These are phyloP conservation scores for Monochamus saltuarius DNA, from an alignment of 1,140 invertebrate species.

Conservation along the genomic window DNA sequence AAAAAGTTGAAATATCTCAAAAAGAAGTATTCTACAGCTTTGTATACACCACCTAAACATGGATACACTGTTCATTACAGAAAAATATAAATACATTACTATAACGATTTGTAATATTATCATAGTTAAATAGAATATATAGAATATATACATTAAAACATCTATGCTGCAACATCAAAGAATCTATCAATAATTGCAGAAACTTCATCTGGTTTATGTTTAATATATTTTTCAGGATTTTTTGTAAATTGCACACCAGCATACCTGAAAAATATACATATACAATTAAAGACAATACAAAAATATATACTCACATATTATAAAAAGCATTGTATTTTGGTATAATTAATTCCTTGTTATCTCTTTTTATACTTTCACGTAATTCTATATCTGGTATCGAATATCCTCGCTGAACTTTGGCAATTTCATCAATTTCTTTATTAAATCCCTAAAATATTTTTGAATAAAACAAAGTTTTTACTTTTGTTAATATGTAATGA, in stretches of 20 bases:
- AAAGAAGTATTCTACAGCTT: too few relatives aligned
- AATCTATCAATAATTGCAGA: conserved; percentile 76
- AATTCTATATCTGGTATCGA: conserved; percentile 90
- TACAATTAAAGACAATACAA: neutral
- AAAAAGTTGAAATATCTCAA: too few relatives aligned
- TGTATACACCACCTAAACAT: too few relatives aligned
- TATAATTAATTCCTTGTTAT: conserved; percentile 83
- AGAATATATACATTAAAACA: conserved; percentile 8
- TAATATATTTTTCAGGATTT: conserved; percentile 92
- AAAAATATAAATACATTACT: too few relatives aligned
- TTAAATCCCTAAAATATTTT: conserved; percentile 75
- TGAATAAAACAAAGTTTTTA: neutral
- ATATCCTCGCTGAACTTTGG: conserved; percentile 83
- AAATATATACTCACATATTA: conserved; percentile 60
- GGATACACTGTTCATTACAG: too few relatives aligned
- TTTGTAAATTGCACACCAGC: conserved; percentile 79
- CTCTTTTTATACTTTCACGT: conserved; percentile 77
- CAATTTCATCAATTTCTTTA: conserved; percentile 90
- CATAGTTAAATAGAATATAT: conserved; percentile 14
- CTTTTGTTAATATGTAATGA: neutral
- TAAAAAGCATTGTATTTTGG: conserved; percentile 82
- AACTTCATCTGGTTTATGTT: conserved; percentile 85
- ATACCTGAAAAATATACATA: conserved; percentile 59
- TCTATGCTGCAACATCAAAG: conserved; percentile 76
- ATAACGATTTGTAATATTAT: too few relatives aligned